Percentiles rank a stretch among this genome's conserved stretches.
Evolutionary conservation across 2,797 vertebrate species (phyloP).

Genomic region (Anas bernieri): DNA sequence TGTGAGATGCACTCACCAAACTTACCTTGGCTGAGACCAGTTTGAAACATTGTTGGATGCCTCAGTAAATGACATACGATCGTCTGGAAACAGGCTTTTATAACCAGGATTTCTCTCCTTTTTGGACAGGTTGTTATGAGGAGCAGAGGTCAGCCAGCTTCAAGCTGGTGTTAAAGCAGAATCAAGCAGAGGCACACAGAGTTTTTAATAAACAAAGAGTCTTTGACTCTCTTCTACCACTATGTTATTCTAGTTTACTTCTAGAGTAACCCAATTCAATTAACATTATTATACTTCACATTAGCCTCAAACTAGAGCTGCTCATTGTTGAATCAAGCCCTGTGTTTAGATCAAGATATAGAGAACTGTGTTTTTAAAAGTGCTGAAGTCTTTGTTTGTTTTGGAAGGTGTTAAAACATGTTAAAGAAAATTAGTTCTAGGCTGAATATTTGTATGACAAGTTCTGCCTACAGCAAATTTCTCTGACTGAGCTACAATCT

Average conservation of each 20-base stretch:
- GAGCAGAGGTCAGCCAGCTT: background rate
- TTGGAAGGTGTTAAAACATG: slow-evolving; percentile 60
- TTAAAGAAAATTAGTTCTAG: slow-evolving; percentile 58
- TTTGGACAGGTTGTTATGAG: background rate
- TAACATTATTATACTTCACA: background rate
- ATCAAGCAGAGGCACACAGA: background rate
- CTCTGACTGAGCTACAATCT: slow-evolving; percentile 9
- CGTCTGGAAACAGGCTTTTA: background rate
- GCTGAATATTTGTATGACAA: slow-evolving; percentile 60
- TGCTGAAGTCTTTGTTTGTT: slow-evolving; percentile 35
- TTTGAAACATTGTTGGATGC: background rate
- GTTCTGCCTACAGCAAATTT: slow-evolving; percentile 62
- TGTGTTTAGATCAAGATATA: slow-evolving; percentile 5
- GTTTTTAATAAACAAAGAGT: background rate
- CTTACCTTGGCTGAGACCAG: background rate
- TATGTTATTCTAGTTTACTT: background rate
- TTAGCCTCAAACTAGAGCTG: background rate
- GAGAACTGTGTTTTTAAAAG: slow-evolving; percentile 4
- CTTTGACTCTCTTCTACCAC: background rate
- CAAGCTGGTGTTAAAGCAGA: background rate
- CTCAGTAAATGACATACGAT: background rate
- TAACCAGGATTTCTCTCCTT: background rate
- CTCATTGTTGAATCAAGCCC: background rate
- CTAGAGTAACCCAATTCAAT: background rate
- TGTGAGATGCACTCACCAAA: background rate